Evolutionary conservation across 2,888 invertebrate genomes (phyloP), one percentile per base, ranked within the genome.

Genomic region (Criorhina ranunculi): DNA sequence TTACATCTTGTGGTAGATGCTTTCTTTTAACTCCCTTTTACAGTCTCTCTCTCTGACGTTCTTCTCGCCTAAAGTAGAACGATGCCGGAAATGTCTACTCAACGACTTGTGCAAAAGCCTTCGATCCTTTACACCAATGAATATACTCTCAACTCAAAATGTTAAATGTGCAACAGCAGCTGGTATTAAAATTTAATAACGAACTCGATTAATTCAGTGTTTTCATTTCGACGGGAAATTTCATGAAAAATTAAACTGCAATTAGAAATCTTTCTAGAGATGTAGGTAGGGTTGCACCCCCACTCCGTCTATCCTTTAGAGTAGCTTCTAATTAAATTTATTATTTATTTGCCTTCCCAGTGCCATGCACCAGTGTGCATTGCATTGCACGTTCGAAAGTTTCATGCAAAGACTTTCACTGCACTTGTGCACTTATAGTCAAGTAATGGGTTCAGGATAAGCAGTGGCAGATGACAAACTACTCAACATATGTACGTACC

Each of bases 251-350:
- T 24, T 5, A 9, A 60, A 42, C 24, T 59, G 46, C 46, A 49
- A 15, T 37, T 44, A 51, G 33, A 33, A n/a, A n/a, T 15, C 49
- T 31, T 49, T 24, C 24, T 24, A 4, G 24, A 24, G 24, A 24
- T n/a, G 24, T 24, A n/a, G 24, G 2, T 24, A 24, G 24, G 24
- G 24, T 24, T 24, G 24, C 24, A 24, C 24, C 24, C n/a, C 4
- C 24, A 24, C 24, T 24, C 24, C 24, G 24, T 4, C 24, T 24
- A 4, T 24, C 24, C 24, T 4, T n/a, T 6, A 44, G 49, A 49
- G 64, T 46, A 69, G 29, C 53, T 37, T 53, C 77, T 77, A 77
- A 77, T 77, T 69, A 77, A 77, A 77, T 77, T 62, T 69, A 70
- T 77, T 77, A 77, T 77, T 77, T 53, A 77, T 77, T 62, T 62